phyloP scores from a whole-genome alignment of 2,113 vertebrate species.

The Struthio camelus region DNA sequence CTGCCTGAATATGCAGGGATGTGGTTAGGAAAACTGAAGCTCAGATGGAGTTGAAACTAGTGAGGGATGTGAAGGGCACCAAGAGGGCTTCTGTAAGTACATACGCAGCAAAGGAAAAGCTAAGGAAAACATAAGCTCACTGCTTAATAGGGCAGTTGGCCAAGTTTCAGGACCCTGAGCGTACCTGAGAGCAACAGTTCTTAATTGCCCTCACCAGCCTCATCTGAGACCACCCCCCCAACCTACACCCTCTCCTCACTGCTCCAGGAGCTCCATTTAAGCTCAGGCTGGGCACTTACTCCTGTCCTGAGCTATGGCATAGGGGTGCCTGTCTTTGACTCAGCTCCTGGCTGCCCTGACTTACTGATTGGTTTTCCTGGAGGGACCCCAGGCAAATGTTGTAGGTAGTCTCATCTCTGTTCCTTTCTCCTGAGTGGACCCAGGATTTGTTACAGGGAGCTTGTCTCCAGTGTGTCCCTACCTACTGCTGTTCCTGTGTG shows the following conservation, averaged over 20 bases:
- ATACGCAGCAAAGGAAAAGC: neutral
- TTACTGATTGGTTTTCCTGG: neutral
- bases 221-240: neutral
- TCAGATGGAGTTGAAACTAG: neutral
- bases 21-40: neutral
- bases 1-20: neutral
- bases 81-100: neutral
- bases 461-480: fast-evolving
- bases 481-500: neutral
- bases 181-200: neutral
- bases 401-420: neutral
- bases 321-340: fast-evolving
- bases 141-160: neutral
- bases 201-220: neutral
- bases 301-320: fast-evolving
- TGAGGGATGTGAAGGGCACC: neutral
- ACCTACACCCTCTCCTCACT: neutral
- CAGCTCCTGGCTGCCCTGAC: neutral
- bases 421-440: neutral
- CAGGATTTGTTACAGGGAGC: fast-evolving
- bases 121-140: neutral
- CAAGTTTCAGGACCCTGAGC: neutral
- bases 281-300: too few relatives aligned
- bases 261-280: neutral
- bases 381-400: fast-evolving